phyloP scores from a whole-genome alignment of 2,797 vertebrate species.

The Kryptopterus vitreolus region DNA sequence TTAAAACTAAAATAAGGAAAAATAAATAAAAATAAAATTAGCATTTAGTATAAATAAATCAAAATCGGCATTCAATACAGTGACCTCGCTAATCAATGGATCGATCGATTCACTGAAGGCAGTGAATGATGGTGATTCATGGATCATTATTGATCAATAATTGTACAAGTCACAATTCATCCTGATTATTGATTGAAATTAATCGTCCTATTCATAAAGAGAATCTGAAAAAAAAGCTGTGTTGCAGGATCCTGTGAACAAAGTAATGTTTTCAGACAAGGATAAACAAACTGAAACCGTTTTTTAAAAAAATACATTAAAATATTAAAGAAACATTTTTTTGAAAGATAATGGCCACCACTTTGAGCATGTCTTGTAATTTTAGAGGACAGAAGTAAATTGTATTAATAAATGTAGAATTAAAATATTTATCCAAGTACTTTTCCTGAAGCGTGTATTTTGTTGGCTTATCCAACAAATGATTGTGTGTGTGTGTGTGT shows the following conservation, averaged over 20 bases:
- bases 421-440: too few species aligned
- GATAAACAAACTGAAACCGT: not conserved
- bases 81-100: conserved; percentile 70
- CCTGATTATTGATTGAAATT: conserved; percentile 12
- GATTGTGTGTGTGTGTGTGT: too few species aligned
- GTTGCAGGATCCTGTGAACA: conserved; percentile 7
- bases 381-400: too few species aligned
- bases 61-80: conserved; percentile 48
- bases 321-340: not conserved
- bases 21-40: not conserved
- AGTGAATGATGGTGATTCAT: conserved; percentile 68
- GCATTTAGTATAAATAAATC: not conserved
- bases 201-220: conserved; percentile 8
- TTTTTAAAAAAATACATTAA: not conserved
- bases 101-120: conserved; percentile 71
- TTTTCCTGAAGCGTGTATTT: too few species aligned
- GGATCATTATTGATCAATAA: conserved; percentile 65
- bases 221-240: not conserved
- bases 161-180: conserved; percentile 1
- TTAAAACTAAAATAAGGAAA: too few species aligned
- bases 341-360: too few species aligned
- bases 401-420: too few species aligned
- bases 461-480: too few species aligned
- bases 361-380: too few species aligned
- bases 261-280: conserved; percentile 13